A percentile compares a stretch with the other conserved stretches of the same genome.
Evolutionary conservation across 2,797 vertebrate genomes (phyloP).

Genomic region (Balearica regulorum): DNA sequence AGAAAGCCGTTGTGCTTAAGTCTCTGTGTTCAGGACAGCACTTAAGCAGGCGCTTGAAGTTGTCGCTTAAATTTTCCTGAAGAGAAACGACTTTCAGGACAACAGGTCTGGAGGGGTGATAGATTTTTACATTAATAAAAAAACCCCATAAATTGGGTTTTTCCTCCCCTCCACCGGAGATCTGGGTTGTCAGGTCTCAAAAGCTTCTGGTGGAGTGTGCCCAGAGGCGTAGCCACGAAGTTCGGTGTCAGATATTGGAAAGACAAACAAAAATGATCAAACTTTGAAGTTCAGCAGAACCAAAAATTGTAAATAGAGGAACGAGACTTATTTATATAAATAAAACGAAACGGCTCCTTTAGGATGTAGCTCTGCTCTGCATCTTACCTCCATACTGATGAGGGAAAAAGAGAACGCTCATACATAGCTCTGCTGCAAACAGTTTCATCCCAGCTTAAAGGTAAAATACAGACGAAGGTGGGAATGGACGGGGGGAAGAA

Average conservation of each 20-base stretch:
- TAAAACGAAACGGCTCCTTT: neutral
- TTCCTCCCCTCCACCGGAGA: neutral
- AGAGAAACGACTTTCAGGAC: neutral
- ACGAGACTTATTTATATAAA: neutral
- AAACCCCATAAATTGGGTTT: accelerated
- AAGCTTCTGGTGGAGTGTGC: accelerated
- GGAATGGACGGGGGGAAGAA: neutral
- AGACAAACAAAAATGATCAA: neutral
- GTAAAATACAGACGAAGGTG: neutral
- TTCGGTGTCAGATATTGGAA: neutral
- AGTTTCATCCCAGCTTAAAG: constrained; percentile 8
- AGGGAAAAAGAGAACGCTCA: neutral
- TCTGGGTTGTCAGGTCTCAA: neutral
- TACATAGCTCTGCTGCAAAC: neutral
- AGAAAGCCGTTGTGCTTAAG: neutral
- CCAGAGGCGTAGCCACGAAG: neutral
- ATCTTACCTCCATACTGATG: constrained; percentile 19
- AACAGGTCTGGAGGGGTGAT: neutral
- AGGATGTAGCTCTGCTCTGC: constrained; percentile 2
- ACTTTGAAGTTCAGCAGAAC: neutral
- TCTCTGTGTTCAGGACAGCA: neutral
- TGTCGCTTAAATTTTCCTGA: neutral
- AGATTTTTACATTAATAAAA: neutral
- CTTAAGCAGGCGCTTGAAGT: neutral
- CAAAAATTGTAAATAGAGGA: neutral